Evolutionary conservation across 2,888 invertebrate species (phyloP).

Genomic region (Lysandra bellargus): DNA sequence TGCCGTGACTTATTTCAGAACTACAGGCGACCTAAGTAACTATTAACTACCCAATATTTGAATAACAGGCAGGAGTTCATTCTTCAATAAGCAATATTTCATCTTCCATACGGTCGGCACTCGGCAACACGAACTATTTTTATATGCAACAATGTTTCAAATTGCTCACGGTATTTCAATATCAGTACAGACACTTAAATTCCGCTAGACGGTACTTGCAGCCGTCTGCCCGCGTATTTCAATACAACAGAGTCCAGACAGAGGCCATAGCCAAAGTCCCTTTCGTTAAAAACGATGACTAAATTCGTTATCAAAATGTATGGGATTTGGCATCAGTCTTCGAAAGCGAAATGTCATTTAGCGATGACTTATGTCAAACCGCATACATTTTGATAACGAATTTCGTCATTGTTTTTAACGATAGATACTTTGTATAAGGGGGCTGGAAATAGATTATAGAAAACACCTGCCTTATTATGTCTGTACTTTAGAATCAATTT

Average conservation of each 20-base stretch:
- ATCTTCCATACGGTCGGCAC: background rate
- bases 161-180: constrained; percentile 20
- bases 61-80: background rate
- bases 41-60: background rate
- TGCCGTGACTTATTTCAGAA: no score
- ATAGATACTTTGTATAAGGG: no score
- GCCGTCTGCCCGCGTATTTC: background rate
- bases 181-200: constrained; percentile 19
- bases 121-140: constrained; percentile 15
- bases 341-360: no score
- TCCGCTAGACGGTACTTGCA: constrained; percentile 19
- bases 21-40: no score
- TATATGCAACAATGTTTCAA: constrained; percentile 24
- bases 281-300: no score
- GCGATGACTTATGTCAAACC: no score
- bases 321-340: no score
- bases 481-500: background rate
- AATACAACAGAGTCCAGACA: background rate
- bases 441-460: background rate
- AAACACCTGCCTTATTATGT: background rate
- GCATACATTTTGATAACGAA: no score
- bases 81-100: background rate
- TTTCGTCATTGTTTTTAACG: no score
- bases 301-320: no score
- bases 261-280: background rate